Conservation (phyloP, 1,140 invertebrate species). For the Anastatus disparis region DNA sequence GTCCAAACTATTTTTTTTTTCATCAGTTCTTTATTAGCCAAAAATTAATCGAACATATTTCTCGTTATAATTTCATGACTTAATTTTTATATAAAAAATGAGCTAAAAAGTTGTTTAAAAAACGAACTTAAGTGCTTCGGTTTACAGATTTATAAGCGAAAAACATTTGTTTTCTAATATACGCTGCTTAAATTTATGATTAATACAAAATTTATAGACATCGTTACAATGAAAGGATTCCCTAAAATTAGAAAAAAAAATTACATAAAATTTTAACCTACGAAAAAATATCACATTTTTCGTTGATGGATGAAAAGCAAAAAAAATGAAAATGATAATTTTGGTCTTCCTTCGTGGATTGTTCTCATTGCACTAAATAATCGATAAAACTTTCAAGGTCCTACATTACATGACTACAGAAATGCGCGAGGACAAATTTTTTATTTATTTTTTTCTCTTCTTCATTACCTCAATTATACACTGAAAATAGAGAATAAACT, state of each 20-base stretch:
- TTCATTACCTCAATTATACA: no score
- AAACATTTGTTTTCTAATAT: no score
- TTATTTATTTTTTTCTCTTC: no score
- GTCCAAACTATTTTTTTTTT: background rate
- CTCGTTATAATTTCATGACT: background rate
- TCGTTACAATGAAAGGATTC: no score
- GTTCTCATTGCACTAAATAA: background rate
- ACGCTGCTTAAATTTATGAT: no score
- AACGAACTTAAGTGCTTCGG: no score
- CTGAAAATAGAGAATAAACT: background rate
- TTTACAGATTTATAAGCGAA: no score
- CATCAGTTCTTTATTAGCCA: background rate
- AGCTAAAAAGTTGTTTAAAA: no score
- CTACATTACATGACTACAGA: background rate
- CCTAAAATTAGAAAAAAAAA: background rate
- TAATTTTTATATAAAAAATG: background rate
- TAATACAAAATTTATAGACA: background rate
- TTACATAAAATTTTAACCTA: background rate
- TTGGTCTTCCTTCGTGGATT: conserved; percentile 23
- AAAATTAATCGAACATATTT: background rate
- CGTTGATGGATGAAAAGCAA: no score
- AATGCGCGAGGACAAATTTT: conserved; percentile 11
- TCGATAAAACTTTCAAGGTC: background rate
- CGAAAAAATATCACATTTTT: no score
- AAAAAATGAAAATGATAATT: background rate